Evolutionary conservation across 2,797 vertebrate genomes (phyloP).

Genomic region (Microctenopoma stevenorrisi): DNA sequence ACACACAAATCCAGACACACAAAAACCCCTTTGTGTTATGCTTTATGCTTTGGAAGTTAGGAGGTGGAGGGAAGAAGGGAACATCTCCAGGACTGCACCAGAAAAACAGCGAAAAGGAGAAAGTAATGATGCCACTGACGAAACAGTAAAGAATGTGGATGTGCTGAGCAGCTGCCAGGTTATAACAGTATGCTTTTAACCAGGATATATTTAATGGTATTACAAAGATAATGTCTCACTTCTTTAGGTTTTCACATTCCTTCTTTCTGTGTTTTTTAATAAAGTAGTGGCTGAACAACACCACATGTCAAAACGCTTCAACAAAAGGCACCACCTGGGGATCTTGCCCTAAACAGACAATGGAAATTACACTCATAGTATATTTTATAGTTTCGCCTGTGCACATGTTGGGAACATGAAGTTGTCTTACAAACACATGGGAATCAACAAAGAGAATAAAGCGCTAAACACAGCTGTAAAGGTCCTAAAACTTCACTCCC

Average conservation of each 20-base stretch:
- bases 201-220: constrained; percentile 34
- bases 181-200: constrained; percentile 18
- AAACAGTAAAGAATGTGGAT: constrained; percentile 26
- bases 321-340: not conserved
- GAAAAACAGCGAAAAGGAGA: too few relatives aligned
- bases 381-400: constrained; percentile 10
- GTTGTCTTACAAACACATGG: constrained; percentile 55
- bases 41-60: too few relatives aligned
- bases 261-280: not conserved
- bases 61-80: too few relatives aligned
- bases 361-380: not conserved
- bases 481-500: constrained; percentile 27
- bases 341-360: constrained; percentile 3
- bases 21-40: too few relatives aligned
- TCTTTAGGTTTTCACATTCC: constrained; percentile 14
- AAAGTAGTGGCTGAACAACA: not conserved
- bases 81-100: too few relatives aligned
- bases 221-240: constrained; percentile 6
- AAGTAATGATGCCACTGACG: constrained; percentile 17
- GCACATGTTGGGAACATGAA: not conserved
- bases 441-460: constrained; percentile 51
- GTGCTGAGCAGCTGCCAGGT: constrained; percentile 18
- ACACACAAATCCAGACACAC: too few relatives aligned
- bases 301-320: constrained; percentile 2
- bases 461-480: constrained; percentile 52